phyloP scores from a whole-genome alignment of 2,888 invertebrate genomes.

The Pomacea canaliculata region DNA sequence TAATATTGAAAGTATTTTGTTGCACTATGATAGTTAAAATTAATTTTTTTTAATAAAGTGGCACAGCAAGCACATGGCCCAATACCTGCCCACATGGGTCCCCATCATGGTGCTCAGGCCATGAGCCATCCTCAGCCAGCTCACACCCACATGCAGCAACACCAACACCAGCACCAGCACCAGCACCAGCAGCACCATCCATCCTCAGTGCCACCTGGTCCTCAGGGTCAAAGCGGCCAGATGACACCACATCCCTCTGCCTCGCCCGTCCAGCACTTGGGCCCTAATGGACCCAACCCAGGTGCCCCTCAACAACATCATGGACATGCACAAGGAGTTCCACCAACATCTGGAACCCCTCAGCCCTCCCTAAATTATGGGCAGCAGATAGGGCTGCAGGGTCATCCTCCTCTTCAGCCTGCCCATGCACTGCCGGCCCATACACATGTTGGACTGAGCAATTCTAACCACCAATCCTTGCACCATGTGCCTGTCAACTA shows the following conservation, averaged over 20 bases:
- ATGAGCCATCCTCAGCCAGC: constrained; percentile 29
- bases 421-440: constrained; percentile 13
- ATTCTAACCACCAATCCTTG: neutral
- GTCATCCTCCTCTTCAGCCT: constrained; percentile 7
- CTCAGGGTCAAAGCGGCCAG: constrained; percentile 9
- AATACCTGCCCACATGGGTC: constrained; percentile 32
- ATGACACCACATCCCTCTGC: constrained; percentile 10
- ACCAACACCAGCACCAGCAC: constrained; percentile 16
- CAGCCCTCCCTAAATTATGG: constrained; percentile 14
- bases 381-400: constrained; percentile 13
- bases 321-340: constrained; percentile 12
- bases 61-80: constrained; percentile 19
- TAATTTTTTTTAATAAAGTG: constrained; percentile 7
- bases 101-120: constrained; percentile 8
- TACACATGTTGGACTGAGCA: neutral
- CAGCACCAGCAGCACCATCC: constrained; percentile 17
- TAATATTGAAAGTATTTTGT: neutral
- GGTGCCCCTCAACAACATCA: constrained; percentile 6
- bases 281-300: constrained; percentile 3
- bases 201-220: constrained; percentile 18
- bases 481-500: constrained; percentile 6
- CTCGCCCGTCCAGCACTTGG: constrained; percentile 21
- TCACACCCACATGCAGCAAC: constrained; percentile 29
- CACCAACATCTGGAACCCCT: constrained; percentile 19
- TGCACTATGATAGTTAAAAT: no score